Percentiles rank a stretch among this genome's conserved stretches.
These are phyloP conservation scores for Dasypolia templi DNA, from an alignment of 2,888 invertebrate genomes.

Conservation along the genomic window DNA sequence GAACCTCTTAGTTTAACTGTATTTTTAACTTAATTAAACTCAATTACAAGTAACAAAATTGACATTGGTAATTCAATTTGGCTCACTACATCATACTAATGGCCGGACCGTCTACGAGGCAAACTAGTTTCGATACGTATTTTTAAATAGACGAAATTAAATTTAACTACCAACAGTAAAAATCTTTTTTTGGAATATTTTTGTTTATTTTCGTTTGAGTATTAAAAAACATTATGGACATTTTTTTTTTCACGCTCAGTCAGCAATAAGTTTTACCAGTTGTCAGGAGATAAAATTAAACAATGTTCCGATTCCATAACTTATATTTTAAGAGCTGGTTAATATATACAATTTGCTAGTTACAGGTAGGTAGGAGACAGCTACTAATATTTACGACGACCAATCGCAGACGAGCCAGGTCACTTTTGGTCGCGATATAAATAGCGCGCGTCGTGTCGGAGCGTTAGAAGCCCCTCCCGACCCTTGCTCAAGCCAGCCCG, in stretches of 20 bases:
- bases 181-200: neutral
- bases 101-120: neutral
- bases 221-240: neutral
- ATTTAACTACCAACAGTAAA: neutral
- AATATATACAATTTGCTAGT: too few species aligned
- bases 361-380: too few species aligned
- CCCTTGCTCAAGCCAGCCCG: too few species aligned
- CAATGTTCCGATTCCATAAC: too few species aligned
- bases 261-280: too few species aligned
- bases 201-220: slow-evolving; percentile 4
- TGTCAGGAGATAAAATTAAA: too few species aligned
- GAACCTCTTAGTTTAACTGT: slow-evolving; percentile 54
- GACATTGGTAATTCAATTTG: slow-evolving; percentile 48
- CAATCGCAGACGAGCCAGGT: too few species aligned
- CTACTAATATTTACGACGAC: too few species aligned
- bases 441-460: too few species aligned
- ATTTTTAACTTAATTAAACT: slow-evolving; percentile 65
- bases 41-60: slow-evolving; percentile 55
- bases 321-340: too few species aligned
- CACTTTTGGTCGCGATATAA: too few species aligned
- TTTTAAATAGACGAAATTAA: neutral
- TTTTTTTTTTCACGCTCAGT: neutral
- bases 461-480: too few species aligned
- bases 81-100: slow-evolving; percentile 36
- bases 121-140: neutral